Evolutionary conservation across 1,140 invertebrate genomes (phyloP), one percentile per base, ranked within the genome.

Genomic region (Danaus melanippus): DNA sequence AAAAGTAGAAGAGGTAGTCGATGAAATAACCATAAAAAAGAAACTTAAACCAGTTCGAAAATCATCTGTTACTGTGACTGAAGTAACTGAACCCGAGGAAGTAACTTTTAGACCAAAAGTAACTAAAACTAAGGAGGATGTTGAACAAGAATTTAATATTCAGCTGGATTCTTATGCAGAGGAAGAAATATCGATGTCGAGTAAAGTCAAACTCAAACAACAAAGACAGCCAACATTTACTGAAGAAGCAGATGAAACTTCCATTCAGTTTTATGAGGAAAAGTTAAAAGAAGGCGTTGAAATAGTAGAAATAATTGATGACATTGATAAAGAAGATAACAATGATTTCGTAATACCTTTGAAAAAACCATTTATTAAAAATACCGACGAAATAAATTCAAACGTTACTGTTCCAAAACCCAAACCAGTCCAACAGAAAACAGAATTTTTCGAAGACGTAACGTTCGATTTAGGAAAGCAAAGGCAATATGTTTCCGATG

Each of bases 91-190:
- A 79, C 89, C 90, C 1, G 92, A 94, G 86, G 91, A 89, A 64
- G 92, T 94, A 2, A 94, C 91, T 11, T 94, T 95, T 79, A 90
- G 91, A 65, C 92, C 93, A 9, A 91, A 90, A 76, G 80, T 74
- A 5, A 92, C 90, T 6, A 92, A 92, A 83, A 92, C 90, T 2
- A 93, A 94, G 82, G 93, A 95, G 86, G 93, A 95, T 70, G 92
- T 95, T 8, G 93, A 95, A 75, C 93, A 95, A 86, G 93, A 95
- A 84, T 95, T 95, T 74, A 94, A 92, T 75, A 95, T 95, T 63
- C 92, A 93, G 21, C 82, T 94, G 46, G 92, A 94, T 82, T 92
- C 92, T 0, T 95, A 95, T 77, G 93, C 93, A 46, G 94, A 95
- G 86, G 94, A 95, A 87, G 93, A 95, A 81, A 93, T 95, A 60